phyloP scores from a whole-genome alignment of 2,797 vertebrate species.

The Anguilla marmorata region DNA sequence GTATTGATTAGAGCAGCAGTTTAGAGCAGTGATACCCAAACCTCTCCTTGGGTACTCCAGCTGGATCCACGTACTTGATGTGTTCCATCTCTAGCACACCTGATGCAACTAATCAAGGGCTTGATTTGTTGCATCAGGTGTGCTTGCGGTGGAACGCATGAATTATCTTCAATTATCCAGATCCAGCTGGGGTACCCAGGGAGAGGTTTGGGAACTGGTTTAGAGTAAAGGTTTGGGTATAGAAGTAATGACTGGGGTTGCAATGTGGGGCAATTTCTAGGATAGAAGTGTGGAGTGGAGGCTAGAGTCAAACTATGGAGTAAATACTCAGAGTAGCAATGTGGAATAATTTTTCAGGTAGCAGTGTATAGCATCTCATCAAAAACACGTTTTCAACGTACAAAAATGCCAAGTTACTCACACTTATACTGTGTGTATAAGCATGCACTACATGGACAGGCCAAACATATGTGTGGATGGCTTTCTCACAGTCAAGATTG shows the following conservation, averaged over 20 bases:
- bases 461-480: too few relatives aligned
- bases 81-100: neutral
- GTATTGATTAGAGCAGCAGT: neutral
- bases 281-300: neutral
- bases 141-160: neutral
- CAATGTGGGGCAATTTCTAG: neutral
- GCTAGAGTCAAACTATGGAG: neutral
- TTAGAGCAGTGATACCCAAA: neutral
- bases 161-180: too few relatives aligned
- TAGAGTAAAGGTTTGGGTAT: neutral
- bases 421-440: too few relatives aligned
- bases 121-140: neutral
- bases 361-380: neutral
- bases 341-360: neutral
- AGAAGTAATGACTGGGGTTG: neutral
- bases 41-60: neutral
- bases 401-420: too few relatives aligned
- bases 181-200: neutral
- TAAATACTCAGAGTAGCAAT: neutral
- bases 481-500: too few relatives aligned
- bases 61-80: too few relatives aligned
- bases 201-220: neutral
- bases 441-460: too few relatives aligned
- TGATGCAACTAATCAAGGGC: neutral
- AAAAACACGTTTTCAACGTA: too few relatives aligned